A percentile compares a stretch with the other conserved stretches of the same genome.
Conservation (phyloP, 2,797 vertebrate genomes). For the Mus spretus region DNA sequence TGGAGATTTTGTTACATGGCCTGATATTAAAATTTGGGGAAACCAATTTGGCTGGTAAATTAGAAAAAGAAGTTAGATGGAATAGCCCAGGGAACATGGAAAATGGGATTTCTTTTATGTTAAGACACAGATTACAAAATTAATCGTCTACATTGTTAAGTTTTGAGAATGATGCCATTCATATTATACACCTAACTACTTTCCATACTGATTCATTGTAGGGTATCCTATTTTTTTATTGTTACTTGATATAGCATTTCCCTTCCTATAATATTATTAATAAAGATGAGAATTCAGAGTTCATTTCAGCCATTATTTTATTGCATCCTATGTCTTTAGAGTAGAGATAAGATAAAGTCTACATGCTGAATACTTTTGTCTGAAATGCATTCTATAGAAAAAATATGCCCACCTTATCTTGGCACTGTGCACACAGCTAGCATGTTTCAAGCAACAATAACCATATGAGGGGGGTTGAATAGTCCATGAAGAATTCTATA, state of each 20-base stretch:
- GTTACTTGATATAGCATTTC: slow-evolving; percentile 41
- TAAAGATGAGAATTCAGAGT: background rate
- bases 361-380: background rate
- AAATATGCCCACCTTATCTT: background rate
- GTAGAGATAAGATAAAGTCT: background rate
- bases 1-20: slow-evolving; percentile 71
- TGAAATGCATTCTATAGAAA: background rate
- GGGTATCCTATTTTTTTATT: slow-evolving; percentile 28
- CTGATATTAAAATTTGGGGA: slow-evolving; percentile 75
- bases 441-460: background rate
- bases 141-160: slow-evolving; percentile 51
- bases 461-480: background rate
- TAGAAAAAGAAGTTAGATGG: slow-evolving; percentile 65
- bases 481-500: background rate
- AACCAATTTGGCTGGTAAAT: slow-evolving; percentile 78
- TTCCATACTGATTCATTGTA: slow-evolving; percentile 35
- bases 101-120: slow-evolving; percentile 64
- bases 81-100: slow-evolving; percentile 77
- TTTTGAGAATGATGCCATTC: slow-evolving; percentile 29
- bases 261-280: background rate
- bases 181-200: background rate
- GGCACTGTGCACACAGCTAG: background rate
- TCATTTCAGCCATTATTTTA: background rate
- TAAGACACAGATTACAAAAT: slow-evolving; percentile 69
- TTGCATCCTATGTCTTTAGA: background rate